Conservation (phyloP, 2,797 vertebrate genomes). For the Onychomys torridus region DNA sequence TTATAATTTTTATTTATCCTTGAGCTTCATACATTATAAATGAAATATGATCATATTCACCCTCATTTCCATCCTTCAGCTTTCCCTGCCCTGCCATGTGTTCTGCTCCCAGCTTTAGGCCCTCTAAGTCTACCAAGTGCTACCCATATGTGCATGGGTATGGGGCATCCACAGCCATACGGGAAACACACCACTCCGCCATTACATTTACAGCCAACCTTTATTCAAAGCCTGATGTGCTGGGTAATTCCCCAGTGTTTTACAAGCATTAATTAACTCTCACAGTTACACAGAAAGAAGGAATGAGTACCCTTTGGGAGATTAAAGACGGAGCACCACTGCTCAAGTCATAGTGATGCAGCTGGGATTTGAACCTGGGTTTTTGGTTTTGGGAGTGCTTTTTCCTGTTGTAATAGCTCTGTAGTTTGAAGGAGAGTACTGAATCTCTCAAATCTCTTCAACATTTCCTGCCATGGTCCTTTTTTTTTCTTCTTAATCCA, state of each 20-base stretch:
- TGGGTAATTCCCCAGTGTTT: slow-evolving; percentile 5
- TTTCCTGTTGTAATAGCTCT: not conserved
- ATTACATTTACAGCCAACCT: not conserved
- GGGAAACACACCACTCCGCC: not conserved
- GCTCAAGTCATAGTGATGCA: not conserved
- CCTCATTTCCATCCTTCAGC: not conserved
- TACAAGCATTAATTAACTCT: not conserved
- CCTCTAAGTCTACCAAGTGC: not conserved
- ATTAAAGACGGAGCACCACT: not conserved
- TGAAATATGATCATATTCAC: not conserved
- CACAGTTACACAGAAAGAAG: not conserved
- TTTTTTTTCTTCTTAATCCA: not conserved
- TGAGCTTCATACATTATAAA: not conserved
- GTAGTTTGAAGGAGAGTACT: not conserved
- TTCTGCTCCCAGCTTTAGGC: not conserved
- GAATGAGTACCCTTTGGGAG: not conserved
- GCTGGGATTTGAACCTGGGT: not conserved
- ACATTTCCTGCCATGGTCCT: not conserved
- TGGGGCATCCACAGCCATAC: accelerated
- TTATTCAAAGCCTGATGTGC: not conserved
- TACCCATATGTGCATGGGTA: not conserved
- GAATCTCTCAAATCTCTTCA: not conserved
- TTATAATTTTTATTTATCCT: not conserved
- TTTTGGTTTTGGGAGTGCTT: not conserved
- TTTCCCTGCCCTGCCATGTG: not conserved